Evolutionary conservation across 2,113 vertebrate species (phyloP), one percentile per base, ranked within the genome.

Genomic region (Pachycephala philippinensis): DNA sequence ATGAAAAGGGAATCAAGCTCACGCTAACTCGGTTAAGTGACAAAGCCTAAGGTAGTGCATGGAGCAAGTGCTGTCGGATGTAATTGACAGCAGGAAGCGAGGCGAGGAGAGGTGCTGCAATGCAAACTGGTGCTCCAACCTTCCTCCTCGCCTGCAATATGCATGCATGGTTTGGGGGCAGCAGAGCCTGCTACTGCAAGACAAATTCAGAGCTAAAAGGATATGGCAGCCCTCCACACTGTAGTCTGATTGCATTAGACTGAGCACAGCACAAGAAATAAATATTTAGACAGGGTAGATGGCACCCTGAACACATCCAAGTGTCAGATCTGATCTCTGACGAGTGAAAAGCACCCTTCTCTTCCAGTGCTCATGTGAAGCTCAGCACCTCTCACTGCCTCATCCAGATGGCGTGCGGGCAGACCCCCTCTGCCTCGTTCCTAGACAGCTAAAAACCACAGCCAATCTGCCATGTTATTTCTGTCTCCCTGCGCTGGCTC

Each of bases 231-330:
- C 60, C 97, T 98, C 97, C 97, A 97, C 95, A 77, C 91, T 95
- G 93, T 68, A 66, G 97, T 98, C 97, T 97, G 97, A 98, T 98
- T 97, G 91, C 97, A 98, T 98, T 98, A 98, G 97, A 93, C 95
- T 37, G 79, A 97, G 96, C 95, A 83, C 30, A 7, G 97, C 93
- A 54, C 94, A 97, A 93, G 97, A 97, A 98, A 98, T 97, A 98
- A 98, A 98, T 98, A 98, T 98, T 98, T 98, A 98, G 98, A 98
- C 98, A 98, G 97, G 93, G 91, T 94, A 97, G 97, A 98, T 95
- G 97, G 96, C 97, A 98, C 95, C 95, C 94, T 84, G 97, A 98
- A 96, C 93, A 93, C 94, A 96, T 97, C 96, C 40, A 92, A 96
- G 94, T 97, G 98, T 98, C 98, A 97, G 94, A 91, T 98, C 97